Evolutionary conservation across 2,113 vertebrate genomes (phyloP).

Genomic region (Ellobius talpinus): DNA sequence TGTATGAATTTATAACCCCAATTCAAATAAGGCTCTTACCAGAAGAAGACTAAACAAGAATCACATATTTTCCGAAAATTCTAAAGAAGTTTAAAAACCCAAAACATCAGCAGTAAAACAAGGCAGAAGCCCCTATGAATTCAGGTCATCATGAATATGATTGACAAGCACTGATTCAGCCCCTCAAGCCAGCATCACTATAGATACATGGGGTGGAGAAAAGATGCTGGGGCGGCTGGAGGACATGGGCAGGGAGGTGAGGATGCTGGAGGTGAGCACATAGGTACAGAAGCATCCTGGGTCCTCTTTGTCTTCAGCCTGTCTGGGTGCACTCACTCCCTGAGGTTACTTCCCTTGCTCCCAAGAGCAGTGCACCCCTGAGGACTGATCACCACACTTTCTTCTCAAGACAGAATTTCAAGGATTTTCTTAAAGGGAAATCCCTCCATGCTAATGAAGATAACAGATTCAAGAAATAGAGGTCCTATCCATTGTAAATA

Average conservation of each 20-base stretch:
- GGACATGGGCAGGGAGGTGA: accelerated
- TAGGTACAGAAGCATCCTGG: accelerated
- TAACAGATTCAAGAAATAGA: background rate
- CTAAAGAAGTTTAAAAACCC: background rate
- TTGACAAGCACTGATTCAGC: too few relatives aligned
- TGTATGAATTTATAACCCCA: background rate
- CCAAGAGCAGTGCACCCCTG: background rate
- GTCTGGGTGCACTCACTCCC: too few relatives aligned
- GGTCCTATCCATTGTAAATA: too few relatives aligned
- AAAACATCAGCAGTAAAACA: background rate
- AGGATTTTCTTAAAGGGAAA: background rate
- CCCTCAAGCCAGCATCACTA: too few relatives aligned
- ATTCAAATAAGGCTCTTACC: background rate
- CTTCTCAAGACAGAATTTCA: background rate
- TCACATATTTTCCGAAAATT: background rate
- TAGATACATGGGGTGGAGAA: background rate
- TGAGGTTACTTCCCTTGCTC: background rate
- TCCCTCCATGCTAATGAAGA: accelerated
- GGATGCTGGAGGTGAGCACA: too few relatives aligned
- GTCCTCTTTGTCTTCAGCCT: background rate
- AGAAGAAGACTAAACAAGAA: background rate
- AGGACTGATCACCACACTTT: accelerated
- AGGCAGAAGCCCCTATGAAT: background rate
- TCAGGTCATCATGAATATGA: background rate
- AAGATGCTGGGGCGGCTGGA: background rate